phyloP scores from a whole-genome alignment of 2,888 invertebrate species.

The Elegia similella region DNA sequence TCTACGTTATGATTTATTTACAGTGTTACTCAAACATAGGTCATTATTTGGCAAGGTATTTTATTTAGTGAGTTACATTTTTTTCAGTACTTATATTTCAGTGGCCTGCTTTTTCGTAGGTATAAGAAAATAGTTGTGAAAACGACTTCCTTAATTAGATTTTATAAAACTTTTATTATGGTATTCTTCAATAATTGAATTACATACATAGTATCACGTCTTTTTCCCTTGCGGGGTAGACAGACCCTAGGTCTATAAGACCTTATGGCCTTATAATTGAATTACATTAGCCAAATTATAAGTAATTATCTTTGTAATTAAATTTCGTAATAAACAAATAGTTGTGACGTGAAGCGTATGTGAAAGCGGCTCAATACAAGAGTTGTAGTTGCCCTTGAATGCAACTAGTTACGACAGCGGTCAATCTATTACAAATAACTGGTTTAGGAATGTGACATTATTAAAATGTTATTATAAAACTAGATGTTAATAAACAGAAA shows the following conservation, averaged over 20 bases:
- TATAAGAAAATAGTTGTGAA: no score
- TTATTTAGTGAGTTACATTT: background rate
- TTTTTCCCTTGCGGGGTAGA: no score
- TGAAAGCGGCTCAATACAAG: constrained; percentile 1
- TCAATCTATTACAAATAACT: constrained; percentile 11
- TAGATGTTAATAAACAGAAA: background rate
- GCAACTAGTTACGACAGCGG: constrained; percentile 9
- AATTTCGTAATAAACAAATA: constrained; percentile 10
- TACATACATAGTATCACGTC: no score
- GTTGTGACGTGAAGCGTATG: background rate
- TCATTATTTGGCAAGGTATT: background rate
- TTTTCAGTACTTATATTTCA: background rate
- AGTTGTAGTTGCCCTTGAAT: constrained; percentile 13
- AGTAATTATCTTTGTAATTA: constrained; percentile 8
- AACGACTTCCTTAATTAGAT: no score
- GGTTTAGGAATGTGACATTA: constrained; percentile 16
- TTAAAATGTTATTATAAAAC: constrained; percentile 11
- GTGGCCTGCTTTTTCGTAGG: no score
- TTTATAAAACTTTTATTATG: no score
- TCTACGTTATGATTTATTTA: background rate
- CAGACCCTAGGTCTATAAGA: no score
- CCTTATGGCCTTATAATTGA: no score
- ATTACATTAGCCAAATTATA: background rate
- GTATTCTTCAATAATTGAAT: no score
- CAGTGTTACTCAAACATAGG: background rate